Percentiles rank a stretch among this genome's conserved stretches.
phyloP scores from a whole-genome alignment of 2,797 vertebrate species.

The Acipenser transmontanus region DNA sequence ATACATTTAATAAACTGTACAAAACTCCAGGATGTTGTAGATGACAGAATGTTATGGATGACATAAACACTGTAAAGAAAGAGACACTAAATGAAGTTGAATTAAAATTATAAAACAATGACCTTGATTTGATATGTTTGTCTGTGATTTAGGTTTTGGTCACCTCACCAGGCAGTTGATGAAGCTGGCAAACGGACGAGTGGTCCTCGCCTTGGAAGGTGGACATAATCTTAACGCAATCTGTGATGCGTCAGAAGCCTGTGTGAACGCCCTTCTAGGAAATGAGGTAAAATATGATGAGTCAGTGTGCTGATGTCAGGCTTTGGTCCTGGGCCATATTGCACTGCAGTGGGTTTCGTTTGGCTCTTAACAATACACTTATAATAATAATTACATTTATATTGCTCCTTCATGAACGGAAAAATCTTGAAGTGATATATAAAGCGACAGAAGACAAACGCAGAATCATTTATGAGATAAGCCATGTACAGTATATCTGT shows the following conservation, averaged over 20 bases:
- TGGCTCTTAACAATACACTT: no score
- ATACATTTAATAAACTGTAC: no score
- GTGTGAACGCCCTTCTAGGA: slow-evolving; percentile 66
- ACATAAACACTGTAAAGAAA: no score
- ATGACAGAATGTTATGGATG: no score
- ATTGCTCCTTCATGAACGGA: no score
- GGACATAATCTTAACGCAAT: slow-evolving; percentile 65
- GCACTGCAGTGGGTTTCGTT: neutral
- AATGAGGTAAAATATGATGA: slow-evolving; percentile 60
- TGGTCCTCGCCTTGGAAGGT: slow-evolving; percentile 55
- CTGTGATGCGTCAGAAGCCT: slow-evolving; percentile 65
- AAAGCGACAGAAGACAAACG: no score
- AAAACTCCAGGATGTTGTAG: no score
- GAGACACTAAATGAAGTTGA: no score
- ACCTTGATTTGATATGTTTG: no score
- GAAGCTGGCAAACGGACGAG: slow-evolving; percentile 54
- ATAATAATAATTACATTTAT: no score
- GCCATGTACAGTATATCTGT: slow-evolving; percentile 8
- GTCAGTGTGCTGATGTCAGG: slow-evolving; percentile 20
- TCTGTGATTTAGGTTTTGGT: slow-evolving; percentile 54
- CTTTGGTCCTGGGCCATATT: slow-evolving; percentile 10
- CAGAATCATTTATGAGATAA: slow-evolving; percentile 6
- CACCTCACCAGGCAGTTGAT: slow-evolving; percentile 62
- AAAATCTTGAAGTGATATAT: no score
- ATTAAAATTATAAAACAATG: no score